Conservation (phyloP, 2,888 invertebrate species). For the Ormyrus thymus region DNA sequence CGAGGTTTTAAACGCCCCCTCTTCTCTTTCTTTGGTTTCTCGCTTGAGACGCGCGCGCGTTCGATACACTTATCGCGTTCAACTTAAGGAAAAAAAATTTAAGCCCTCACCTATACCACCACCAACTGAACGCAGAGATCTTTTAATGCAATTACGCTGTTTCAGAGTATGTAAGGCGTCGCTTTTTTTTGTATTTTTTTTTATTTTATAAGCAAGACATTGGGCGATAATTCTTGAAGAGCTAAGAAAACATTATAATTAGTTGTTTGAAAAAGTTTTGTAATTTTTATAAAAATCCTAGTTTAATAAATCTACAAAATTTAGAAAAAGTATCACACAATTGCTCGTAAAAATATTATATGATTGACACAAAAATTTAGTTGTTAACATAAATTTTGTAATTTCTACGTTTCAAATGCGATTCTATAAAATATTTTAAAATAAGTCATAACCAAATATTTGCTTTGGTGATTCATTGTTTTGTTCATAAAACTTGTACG, state of each 20-base stretch:
- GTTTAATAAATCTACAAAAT: too few species aligned
- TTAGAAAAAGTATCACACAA: too few species aligned
- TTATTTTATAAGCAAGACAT: constrained; percentile 5
- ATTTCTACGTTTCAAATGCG: too few species aligned
- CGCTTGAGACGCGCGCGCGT: constrained; percentile 27
- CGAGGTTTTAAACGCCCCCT: constrained; percentile 57
- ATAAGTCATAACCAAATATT: too few species aligned
- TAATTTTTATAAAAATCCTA: too few species aligned
- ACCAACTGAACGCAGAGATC: constrained; percentile 33
- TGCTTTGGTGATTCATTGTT: too few species aligned
- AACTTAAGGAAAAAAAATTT: constrained; percentile 50
- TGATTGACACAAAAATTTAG: too few species aligned
- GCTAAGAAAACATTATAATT: neutral
- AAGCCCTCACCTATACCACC: constrained; percentile 43
- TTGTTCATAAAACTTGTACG: too few species aligned
- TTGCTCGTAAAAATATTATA: too few species aligned
- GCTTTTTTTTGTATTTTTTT: constrained; percentile 22
- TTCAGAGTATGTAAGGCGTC: constrained; percentile 22
- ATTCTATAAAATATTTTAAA: too few species aligned
- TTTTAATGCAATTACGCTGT: constrained; percentile 40
- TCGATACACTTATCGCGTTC: constrained; percentile 46
- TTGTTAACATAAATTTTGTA: too few species aligned
- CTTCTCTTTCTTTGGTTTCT: constrained; percentile 57
- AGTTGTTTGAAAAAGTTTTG: neutral
- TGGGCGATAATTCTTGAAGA: constrained; percentile 19